Conservation (phyloP, 2,797 vertebrate species). For the Periparus ater region DNA sequence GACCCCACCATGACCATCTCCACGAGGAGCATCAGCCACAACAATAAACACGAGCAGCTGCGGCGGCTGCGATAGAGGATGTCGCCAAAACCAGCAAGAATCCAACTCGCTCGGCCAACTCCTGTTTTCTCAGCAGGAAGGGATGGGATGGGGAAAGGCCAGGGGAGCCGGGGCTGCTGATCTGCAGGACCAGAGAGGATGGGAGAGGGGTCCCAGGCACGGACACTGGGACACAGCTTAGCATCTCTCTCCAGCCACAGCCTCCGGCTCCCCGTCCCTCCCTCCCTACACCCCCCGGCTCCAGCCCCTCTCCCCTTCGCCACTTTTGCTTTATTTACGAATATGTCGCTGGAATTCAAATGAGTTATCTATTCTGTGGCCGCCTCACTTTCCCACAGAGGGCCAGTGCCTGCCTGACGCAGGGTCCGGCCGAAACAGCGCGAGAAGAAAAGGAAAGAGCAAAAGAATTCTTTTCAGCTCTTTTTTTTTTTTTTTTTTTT, state of each 20-base stretch:
- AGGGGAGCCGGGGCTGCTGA: neutral
- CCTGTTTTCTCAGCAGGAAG: slow-evolving; percentile 42
- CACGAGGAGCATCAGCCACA: slow-evolving; percentile 40
- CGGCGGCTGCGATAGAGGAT: neutral
- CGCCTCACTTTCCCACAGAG: slow-evolving; percentile 84
- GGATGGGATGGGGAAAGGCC: slow-evolving; percentile 7
- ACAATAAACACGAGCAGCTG: slow-evolving; percentile 72
- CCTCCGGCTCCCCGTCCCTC: neutral
- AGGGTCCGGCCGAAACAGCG: slow-evolving; percentile 75
- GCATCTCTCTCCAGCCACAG: neutral
- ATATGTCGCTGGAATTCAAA: slow-evolving; percentile 81
- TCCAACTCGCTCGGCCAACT: slow-evolving; percentile 50
- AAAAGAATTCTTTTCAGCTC: slow-evolving; percentile 82
- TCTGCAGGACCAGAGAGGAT: fast-evolving
- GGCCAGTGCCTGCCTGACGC: slow-evolving; percentile 74
- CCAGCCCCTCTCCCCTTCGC: slow-evolving; percentile 39
- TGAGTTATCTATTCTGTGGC: slow-evolving; percentile 84
- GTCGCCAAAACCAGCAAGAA: slow-evolving; percentile 18
- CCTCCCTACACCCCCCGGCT: neutral
- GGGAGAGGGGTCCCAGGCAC: neutral
- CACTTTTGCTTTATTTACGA: slow-evolving; percentile 81
- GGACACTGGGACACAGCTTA: neutral
- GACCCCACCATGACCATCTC: neutral
- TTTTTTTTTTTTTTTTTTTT: slow-evolving; percentile 71
- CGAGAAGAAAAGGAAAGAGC: slow-evolving; percentile 71